phyloP scores from a whole-genome alignment of 2,113 vertebrate genomes.

The Callorhinus ursinus region DNA sequence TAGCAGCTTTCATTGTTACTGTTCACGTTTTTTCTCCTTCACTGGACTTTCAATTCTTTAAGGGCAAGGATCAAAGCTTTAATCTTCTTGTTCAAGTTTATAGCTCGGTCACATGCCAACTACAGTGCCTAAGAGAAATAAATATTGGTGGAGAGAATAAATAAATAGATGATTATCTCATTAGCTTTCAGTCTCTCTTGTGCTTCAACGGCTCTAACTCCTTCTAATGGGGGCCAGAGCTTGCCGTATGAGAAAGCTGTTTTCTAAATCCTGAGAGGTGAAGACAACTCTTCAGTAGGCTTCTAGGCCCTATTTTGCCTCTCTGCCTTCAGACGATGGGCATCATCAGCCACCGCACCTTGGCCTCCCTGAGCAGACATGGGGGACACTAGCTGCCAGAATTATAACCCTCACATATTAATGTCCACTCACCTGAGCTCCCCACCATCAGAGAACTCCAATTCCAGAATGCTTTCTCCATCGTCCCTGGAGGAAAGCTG shows the following conservation, averaged over 20 bases:
- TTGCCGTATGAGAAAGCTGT: neutral
- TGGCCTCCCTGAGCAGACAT: neutral
- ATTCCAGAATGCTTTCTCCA: neutral
- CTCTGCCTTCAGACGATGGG: neutral
- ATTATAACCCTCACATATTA: neutral
- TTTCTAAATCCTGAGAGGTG: neutral
- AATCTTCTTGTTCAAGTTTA: neutral
- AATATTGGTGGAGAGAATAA: neutral
- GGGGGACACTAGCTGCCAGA: neutral
- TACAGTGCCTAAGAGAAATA: neutral
- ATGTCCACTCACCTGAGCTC: neutral
- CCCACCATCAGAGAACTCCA: neutral
- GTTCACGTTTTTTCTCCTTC: neutral
- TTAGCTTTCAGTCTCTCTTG: neutral
- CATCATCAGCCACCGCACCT: neutral
- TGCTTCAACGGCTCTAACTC: neutral
- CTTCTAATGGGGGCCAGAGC: neutral
- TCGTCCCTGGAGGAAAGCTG: neutral
- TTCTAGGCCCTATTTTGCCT: neutral
- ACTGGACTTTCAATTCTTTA: neutral
- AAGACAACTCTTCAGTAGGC: neutral
- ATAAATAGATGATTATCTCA: neutral
- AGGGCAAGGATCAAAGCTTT: neutral
- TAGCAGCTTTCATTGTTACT: neutral
- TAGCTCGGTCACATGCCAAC: neutral